phyloP scores from a whole-genome alignment of 2,113 vertebrate genomes.

The Notothenia rossii region DNA sequence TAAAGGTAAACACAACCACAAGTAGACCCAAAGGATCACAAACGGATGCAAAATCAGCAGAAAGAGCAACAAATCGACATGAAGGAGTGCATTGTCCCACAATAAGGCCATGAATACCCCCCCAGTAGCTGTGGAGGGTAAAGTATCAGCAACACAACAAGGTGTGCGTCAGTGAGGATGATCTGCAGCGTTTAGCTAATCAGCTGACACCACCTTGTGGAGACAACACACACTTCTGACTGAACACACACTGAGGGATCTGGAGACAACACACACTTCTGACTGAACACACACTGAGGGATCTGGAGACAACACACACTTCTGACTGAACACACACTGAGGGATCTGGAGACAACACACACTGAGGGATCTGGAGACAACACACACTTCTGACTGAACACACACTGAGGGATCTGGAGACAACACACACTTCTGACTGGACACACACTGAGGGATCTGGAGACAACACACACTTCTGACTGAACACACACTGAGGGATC shows the following conservation, averaged over 20 bases:
- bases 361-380: conserved; percentile 28
- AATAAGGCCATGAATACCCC: too few relatives aligned
- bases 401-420: too few relatives aligned
- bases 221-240: conserved; percentile 57
- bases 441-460: too few relatives aligned
- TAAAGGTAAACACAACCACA: too few relatives aligned
- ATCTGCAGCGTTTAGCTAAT: conserved; percentile 66
- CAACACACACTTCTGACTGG: conserved; percentile 37
- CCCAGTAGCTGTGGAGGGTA: neutral
- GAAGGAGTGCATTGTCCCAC: too few relatives aligned
- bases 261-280: conserved; percentile 39
- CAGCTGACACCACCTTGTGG: conserved; percentile 85
- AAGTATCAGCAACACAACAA: neutral
- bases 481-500: conserved; percentile 28
- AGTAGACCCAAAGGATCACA: too few relatives aligned
- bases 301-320: conserved; percentile 15
- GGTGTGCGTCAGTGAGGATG: conserved; percentile 11
- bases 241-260: conserved; percentile 37
- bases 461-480: too few relatives aligned
- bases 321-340: conserved; percentile 15
- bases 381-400: conserved; percentile 39
- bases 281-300: neutral
- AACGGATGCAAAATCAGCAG: too few relatives aligned
- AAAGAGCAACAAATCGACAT: too few relatives aligned
- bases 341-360: conserved; percentile 27